Evolutionary conservation across 2,113 vertebrate genomes (phyloP), one percentile per base, ranked within the genome.

Genomic region (Colossoma macropomum): DNA sequence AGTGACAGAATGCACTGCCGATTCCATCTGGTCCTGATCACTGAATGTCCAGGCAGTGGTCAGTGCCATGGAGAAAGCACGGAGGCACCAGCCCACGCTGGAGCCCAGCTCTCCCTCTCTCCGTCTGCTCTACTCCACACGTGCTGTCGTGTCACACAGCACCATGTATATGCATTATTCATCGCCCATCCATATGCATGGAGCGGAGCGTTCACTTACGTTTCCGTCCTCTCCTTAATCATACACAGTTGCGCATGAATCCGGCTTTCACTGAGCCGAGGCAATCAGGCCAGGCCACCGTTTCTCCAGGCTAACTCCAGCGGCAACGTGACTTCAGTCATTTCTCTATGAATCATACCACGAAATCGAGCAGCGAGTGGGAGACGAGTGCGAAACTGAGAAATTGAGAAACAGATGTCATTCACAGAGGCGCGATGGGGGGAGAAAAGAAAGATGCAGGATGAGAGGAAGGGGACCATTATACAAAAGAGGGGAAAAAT

Each of bases 371-470:
- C n/a, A 23, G 28, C 13, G 8, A 69, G 70, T 30, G 48, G 82
- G 48, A 81, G 52, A 73, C 3, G 45, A 72, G 65, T 41, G 63
- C 41, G 81, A 50, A 86, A 59, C 27, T 65, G 60, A 72, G 72
- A 77, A 69, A 23, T 63, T 75, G 62, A 75, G 62, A 78, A 84
- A 80, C 63, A 63, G 45, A 66, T 77, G 80, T 30, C 77, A 83
- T 59, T 66, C n/a, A 82, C 65, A 66, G 79, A 52, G 41, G 77
- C 23, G 81, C 63, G 65, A 71, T 65, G 41, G 59, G 4, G 7
- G 21, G 10, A 56, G 75, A 52, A 56, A 62, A 71, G 48, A 75
- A 74, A 82, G 50, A 28, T 5, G 1, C 28, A 71, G 56, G 60
- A 84, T 62, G 32, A 66, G 66, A 75, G 75, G 81, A 83, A 83